phyloP scores from a whole-genome alignment of 2,888 invertebrate genomes.

The Falcaria lacertinaria region DNA sequence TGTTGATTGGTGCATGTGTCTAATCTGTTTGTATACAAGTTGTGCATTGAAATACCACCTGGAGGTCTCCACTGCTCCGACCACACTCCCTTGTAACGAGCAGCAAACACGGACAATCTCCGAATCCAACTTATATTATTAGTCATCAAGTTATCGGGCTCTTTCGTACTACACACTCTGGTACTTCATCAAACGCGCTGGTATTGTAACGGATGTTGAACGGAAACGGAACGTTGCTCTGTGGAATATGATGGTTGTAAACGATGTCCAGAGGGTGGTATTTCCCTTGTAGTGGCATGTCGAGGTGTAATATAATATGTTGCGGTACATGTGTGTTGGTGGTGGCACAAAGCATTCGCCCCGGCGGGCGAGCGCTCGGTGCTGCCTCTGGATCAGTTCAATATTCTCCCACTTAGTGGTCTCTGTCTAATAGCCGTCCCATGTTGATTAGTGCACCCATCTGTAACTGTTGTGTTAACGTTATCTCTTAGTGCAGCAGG shows the following conservation, averaged over 20 bases:
- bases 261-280: slow-evolving; percentile 62
- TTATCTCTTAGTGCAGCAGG: slow-evolving; percentile 40
- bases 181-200: slow-evolving; percentile 20
- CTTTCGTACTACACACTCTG: slow-evolving; percentile 16
- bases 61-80: slow-evolving; percentile 26
- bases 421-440: slow-evolving; percentile 54
- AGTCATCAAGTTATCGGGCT: slow-evolving; percentile 14
- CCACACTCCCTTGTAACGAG: slow-evolving; percentile 38
- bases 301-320: slow-evolving; percentile 40
- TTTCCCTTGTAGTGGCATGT: slow-evolving; percentile 73
- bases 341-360: slow-evolving; percentile 32
- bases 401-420: slow-evolving; percentile 38
- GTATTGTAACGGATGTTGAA: neutral
- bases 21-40: slow-evolving; percentile 56
- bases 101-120: slow-evolving; percentile 44
- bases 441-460: slow-evolving; percentile 64
- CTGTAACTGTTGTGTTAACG: slow-evolving; percentile 58
- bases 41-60: slow-evolving; percentile 68
- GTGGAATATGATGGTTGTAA: too few relatives aligned
- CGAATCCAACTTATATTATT: slow-evolving; percentile 6
- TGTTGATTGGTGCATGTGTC: slow-evolving; percentile 62
- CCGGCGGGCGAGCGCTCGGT: slow-evolving; percentile 13
- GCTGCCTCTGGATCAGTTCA: slow-evolving; percentile 22
- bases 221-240: too few relatives aligned
- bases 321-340: slow-evolving; percentile 40